A percentile compares a stretch with the other conserved stretches of the same genome.
phyloP scores from a whole-genome alignment of 2,113 vertebrate species.

The Pachycephala philippinensis region DNA sequence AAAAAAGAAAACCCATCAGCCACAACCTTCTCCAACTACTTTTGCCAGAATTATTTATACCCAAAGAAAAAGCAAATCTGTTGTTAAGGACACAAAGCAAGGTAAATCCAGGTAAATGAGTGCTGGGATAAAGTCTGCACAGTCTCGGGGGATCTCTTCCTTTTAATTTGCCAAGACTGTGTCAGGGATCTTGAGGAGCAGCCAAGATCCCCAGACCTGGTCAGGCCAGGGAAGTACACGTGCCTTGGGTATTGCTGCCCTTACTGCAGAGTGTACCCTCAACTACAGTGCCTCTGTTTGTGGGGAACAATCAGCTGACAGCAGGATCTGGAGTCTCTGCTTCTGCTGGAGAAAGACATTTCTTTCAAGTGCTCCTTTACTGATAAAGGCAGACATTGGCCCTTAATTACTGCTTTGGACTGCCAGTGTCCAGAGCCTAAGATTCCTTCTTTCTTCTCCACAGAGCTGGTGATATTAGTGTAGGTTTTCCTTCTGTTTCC shows the following conservation, averaged over 20 bases:
- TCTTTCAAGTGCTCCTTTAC: background rate
- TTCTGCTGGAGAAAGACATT: background rate
- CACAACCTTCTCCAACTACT: background rate
- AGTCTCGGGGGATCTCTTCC: fast-evolving
- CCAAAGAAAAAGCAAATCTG: background rate
- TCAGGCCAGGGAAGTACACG: fast-evolving
- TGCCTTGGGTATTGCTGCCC: background rate
- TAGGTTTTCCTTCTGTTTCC: conserved; percentile 64
- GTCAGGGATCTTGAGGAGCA: fast-evolving
- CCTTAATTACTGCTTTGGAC: background rate
- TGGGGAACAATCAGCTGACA: background rate
- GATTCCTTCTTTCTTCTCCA: background rate
- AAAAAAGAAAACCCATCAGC: background rate
- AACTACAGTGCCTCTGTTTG: background rate
- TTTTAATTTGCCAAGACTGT: background rate
- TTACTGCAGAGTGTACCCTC: fast-evolving
- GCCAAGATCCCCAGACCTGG: background rate
- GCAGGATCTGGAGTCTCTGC: background rate
- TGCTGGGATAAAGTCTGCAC: background rate
- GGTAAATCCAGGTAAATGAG: background rate
- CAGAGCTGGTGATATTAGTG: conserved; percentile 46
- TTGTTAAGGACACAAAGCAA: background rate
- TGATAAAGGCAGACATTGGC: background rate
- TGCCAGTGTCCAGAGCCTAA: background rate
- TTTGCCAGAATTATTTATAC: background rate